A percentile compares a stretch with the other conserved stretches of the same genome.
Evolutionary conservation across 2,113 vertebrate genomes (phyloP).

Genomic region (Indicator maculatus): DNA sequence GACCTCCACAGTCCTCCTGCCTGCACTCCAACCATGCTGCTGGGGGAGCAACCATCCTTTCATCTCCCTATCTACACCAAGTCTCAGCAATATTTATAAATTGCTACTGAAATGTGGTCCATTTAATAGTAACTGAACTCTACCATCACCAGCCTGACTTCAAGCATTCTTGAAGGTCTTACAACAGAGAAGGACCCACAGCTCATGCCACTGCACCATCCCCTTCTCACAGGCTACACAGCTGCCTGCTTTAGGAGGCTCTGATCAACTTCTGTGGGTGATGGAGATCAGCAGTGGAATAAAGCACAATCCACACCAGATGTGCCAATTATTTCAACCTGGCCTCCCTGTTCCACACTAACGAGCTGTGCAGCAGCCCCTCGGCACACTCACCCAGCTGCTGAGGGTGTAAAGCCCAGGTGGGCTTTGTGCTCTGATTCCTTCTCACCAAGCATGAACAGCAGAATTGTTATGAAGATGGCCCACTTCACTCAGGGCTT

Average conservation of each 20-base stretch:
- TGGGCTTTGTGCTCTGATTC: background rate
- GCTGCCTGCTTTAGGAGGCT: background rate
- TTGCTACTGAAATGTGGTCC: background rate
- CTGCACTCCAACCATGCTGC: background rate
- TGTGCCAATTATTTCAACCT: background rate
- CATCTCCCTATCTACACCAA: fast-evolving
- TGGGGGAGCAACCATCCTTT: fast-evolving
- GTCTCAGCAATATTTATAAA: background rate
- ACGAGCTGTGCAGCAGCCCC: background rate
- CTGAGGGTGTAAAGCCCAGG: background rate
- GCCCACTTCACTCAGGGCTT: no score
- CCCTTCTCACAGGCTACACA: background rate
- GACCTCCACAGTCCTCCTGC: background rate
- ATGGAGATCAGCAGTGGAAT: background rate
- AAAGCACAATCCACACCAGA: background rate
- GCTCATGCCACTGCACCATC: fast-evolving
- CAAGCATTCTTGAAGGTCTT: fast-evolving
- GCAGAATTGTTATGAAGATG: background rate
- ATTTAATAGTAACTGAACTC: fast-evolving
- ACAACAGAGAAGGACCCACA: no score
- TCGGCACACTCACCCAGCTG: background rate
- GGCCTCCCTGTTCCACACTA: background rate
- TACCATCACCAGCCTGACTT: background rate
- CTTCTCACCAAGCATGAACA: background rate
- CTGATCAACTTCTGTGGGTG: background rate